A percentile compares a stretch with the other conserved stretches of the same genome.
Evolutionary conservation across 2,888 invertebrate species (phyloP).

Genomic region (Unio pictorum): DNA sequence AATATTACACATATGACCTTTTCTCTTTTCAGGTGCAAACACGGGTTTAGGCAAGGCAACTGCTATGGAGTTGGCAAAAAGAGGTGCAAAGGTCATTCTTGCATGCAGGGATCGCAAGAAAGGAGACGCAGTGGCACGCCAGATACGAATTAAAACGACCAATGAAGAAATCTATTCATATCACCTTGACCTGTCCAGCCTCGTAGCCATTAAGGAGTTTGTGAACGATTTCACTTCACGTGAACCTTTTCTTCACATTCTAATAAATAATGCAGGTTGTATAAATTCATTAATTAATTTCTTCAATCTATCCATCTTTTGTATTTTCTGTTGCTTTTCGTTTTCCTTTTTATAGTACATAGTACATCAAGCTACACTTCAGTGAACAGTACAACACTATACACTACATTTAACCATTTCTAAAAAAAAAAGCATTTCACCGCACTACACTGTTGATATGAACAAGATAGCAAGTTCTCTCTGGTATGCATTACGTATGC

Average conservation of each 20-base stretch:
- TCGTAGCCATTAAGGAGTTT: slow-evolving; percentile 66
- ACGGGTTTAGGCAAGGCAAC: slow-evolving; percentile 87
- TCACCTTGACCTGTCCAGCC: slow-evolving; percentile 64
- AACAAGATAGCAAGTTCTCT: no score
- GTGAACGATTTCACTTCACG: slow-evolving; percentile 58
- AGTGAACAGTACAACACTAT: no score
- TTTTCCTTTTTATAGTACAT: no score
- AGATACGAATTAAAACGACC: slow-evolving; percentile 62
- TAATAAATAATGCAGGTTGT: slow-evolving; percentile 71
- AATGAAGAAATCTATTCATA: slow-evolving; percentile 64
- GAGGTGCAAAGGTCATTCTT: slow-evolving; percentile 67
- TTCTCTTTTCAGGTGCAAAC: slow-evolving; percentile 83
- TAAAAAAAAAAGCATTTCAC: no score
- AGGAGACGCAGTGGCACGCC: slow-evolving; percentile 66
- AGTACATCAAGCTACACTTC: no score
- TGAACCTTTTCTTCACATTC: slow-evolving; percentile 63
- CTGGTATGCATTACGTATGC: no score
- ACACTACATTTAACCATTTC: no score
- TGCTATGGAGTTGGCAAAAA: slow-evolving; percentile 80
- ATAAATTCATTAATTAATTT: no score
- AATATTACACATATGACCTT: not conserved
- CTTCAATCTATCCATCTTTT: no score
- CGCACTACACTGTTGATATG: no score
- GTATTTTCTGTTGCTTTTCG: no score
- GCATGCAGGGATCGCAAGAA: slow-evolving; percentile 65